phyloP scores from a whole-genome alignment of 35 echinoderm and acorn worm genomes.

The Hemicentrotus pulcherrimus region DNA sequence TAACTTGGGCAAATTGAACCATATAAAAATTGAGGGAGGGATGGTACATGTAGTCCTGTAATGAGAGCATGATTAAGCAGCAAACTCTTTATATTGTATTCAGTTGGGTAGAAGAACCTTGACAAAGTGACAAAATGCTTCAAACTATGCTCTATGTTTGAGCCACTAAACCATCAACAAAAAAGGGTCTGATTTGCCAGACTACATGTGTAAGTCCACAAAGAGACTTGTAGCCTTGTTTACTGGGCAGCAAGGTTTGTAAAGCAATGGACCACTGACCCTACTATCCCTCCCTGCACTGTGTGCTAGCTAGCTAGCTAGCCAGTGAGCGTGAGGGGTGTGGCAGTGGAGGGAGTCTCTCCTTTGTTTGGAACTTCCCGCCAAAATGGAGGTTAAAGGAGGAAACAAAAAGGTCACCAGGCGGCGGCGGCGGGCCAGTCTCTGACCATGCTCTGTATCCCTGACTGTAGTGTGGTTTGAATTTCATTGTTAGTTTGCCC shows the following conservation, averaged over 20 bases:
- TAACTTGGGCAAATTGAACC: too few species aligned
- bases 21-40: too few species aligned
- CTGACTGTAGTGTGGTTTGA: background rate
- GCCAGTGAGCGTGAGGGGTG: background rate
- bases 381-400: background rate
- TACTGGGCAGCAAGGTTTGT: background rate
- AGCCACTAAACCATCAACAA: background rate
- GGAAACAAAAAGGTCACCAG: background rate
- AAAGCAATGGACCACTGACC: background rate
- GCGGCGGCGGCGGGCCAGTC: background rate
- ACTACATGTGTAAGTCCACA: background rate
- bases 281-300: background rate
- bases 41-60: too few species aligned
- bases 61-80: too few species aligned
- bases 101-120: too few species aligned
- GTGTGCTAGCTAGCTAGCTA: background rate
- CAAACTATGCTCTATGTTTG: too few species aligned
- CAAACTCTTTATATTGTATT: too few species aligned
- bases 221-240: background rate
- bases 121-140: too few species aligned
- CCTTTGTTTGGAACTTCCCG: slow-evolving; percentile 3
- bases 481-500: background rate
- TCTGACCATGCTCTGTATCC: background rate
- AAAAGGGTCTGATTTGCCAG: background rate
- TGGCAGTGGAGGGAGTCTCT: background rate